These are phyloP conservation scores for Ailuropoda melanoleuca DNA, from an alignment of 2,113 vertebrate genomes.

Conservation along the genomic window DNA sequence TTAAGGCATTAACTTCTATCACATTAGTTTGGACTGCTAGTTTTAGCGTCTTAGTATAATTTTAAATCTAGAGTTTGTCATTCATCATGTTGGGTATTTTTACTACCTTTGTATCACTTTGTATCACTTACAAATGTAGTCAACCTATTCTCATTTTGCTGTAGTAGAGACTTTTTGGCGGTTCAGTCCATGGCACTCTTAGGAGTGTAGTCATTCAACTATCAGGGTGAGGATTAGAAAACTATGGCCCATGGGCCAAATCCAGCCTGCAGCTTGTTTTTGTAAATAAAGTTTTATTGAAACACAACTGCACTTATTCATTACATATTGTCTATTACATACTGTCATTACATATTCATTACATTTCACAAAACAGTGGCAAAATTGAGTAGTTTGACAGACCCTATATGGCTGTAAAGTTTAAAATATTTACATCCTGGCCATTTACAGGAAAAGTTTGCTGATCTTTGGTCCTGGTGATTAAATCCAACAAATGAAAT, in stretches of 20 bases:
- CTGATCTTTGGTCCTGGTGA: neutral
- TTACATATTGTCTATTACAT: neutral
- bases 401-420: neutral
- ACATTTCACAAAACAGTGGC: neutral
- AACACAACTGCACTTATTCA: neutral
- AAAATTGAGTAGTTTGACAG: neutral
- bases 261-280: neutral
- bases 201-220: neutral
- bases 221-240: neutral
- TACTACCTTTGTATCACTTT: neutral
- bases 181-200: neutral
- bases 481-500: neutral
- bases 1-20: neutral
- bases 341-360: too few relatives aligned
- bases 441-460: neutral
- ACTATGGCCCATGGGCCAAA: neutral
- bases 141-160: neutral
- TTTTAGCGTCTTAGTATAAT: neutral
- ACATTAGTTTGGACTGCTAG: neutral
- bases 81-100: neutral
- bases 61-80: neutral
- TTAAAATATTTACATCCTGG: constrained; percentile 15
- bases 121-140: neutral
- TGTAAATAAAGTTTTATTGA: constrained; percentile 51
- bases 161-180: neutral